Percentiles rank a stretch among this genome's conserved stretches.
Evolutionary conservation across 2,888 invertebrate genomes (phyloP).

Genomic region (Phyllotreta striolata): DNA sequence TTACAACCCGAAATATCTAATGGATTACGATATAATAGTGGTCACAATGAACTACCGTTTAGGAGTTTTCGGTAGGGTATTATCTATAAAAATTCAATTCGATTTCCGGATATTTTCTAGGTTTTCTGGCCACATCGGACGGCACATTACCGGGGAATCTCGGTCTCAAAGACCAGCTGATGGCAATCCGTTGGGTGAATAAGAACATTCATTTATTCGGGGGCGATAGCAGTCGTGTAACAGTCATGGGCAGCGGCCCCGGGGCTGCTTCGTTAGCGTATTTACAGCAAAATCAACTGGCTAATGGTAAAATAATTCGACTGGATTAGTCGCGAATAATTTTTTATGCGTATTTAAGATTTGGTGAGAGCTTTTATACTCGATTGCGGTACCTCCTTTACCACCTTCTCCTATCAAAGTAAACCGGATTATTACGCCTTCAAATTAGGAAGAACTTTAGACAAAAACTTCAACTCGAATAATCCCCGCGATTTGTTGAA

Average conservation of each 20-base stretch:
- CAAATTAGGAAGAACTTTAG: conserved; percentile 24
- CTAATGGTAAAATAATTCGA: no score
- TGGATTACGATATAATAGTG: conserved; percentile 45
- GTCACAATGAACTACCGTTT: conserved; percentile 48
- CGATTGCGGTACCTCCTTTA: conserved; percentile 33
- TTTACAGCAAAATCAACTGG: conserved; percentile 27
- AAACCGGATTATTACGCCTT: conserved; percentile 31
- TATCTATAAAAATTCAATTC: background rate
- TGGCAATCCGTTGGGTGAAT: conserved; percentile 28
- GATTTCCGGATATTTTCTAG: conserved; percentile 2
- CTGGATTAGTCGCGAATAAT: no score
- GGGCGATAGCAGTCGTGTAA: conserved; percentile 26
- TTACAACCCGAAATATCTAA: conserved; percentile 48
- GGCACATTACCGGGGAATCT: conserved; percentile 31
- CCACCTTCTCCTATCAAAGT: no score
- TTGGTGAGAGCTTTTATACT: conserved; percentile 29
- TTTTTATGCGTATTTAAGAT: no score
- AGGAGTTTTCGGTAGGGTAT: conserved; percentile 42
- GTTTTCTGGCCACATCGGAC: conserved; percentile 33
- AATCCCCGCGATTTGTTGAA: conserved; percentile 28
- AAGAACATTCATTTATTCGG: conserved; percentile 29
- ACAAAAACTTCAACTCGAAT: conserved; percentile 20
- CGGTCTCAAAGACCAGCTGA: conserved; percentile 29
- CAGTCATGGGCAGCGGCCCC: conserved; percentile 32
- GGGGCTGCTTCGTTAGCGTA: conserved; percentile 29